A percentile compares a stretch with the other conserved stretches of the same genome.
Evolutionary conservation across 1,140 invertebrate genomes (phyloP).

Genomic region (Zaprionus camerounensis): DNA sequence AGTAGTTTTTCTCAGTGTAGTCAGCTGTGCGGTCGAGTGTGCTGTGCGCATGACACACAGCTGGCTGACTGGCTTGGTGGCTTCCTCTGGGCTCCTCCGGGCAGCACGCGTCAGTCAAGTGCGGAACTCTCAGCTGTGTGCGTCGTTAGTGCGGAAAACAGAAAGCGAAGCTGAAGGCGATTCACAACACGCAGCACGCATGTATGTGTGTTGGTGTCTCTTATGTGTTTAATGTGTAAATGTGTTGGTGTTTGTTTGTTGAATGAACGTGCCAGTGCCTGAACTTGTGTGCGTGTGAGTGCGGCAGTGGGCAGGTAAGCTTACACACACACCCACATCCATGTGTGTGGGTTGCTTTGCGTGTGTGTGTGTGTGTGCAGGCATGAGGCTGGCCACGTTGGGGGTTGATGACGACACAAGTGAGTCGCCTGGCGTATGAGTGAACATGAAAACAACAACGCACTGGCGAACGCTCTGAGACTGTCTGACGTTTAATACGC

Average conservation of each 20-base stretch:
- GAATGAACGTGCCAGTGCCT: conserved; percentile 38
- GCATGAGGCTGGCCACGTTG: conserved; percentile 16
- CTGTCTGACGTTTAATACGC: conserved; percentile 43
- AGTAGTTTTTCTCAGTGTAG: conserved; percentile 45
- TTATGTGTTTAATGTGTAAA: conserved; percentile 22
- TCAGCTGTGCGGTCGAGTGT: conserved; percentile 29
- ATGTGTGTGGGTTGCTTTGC: conserved; percentile 13
- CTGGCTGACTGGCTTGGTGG: conserved; percentile 34
- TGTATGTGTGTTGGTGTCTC: conserved; percentile 59
- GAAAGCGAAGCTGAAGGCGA: conserved; percentile 61
- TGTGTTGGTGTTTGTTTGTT: conserved; percentile 37
- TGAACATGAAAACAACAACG: conserved; percentile 50
- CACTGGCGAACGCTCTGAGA: conserved; percentile 18
- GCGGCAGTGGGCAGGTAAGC: conserved; percentile 35
- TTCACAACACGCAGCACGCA: conserved; percentile 65
- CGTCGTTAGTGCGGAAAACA: conserved; percentile 70
- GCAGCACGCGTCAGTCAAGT: conserved; percentile 62
- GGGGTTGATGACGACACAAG: conserved; percentile 56
- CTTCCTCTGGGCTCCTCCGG: conserved; percentile 16
- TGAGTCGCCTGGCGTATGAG: conserved; percentile 11
- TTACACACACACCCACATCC: conserved; percentile 17
- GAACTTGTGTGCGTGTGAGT: conserved; percentile 18
- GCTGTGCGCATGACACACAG: conserved; percentile 57
- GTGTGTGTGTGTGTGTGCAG: conserved; percentile 18
- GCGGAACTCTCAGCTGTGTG: conserved; percentile 81